A percentile compares a stretch with the other conserved stretches of the same genome.
phyloP scores from a whole-genome alignment of 2,888 invertebrate genomes.

The Heliconius cydno region DNA sequence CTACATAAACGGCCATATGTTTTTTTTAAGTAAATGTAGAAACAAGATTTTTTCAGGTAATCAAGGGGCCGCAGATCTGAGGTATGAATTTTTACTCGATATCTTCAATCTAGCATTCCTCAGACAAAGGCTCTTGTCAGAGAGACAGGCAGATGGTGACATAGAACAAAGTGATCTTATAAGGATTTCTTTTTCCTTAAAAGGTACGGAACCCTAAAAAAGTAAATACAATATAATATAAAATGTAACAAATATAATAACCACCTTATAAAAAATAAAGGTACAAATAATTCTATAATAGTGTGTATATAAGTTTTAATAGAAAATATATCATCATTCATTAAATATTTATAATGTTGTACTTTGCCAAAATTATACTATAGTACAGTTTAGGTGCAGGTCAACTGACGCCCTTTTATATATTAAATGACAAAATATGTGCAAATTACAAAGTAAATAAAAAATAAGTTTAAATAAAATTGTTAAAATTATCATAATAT shows the following conservation, averaged over 20 bases:
- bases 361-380: background rate
- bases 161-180: background rate
- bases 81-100: too few relatives aligned
- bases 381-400: background rate
- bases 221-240: background rate
- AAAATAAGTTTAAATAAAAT: background rate
- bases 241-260: background rate
- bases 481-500: background rate
- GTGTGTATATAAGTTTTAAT: too few relatives aligned
- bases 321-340: background rate
- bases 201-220: background rate
- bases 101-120: too few relatives aligned
- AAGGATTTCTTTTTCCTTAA: too few relatives aligned
- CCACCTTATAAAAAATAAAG: background rate
- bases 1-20: too few relatives aligned
- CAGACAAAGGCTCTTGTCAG: too few relatives aligned
- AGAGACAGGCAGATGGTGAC: background rate
- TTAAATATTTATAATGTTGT: background rate
- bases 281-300: background rate
- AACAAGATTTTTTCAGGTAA: too few relatives aligned
- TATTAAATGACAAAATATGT: background rate
- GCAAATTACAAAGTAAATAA: background rate
- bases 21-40: too few relatives aligned
- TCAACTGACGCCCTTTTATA: background rate
- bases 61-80: too few relatives aligned